phyloP scores from a whole-genome alignment of 2,797 vertebrate species.

The Coreius guichenoti region DNA sequence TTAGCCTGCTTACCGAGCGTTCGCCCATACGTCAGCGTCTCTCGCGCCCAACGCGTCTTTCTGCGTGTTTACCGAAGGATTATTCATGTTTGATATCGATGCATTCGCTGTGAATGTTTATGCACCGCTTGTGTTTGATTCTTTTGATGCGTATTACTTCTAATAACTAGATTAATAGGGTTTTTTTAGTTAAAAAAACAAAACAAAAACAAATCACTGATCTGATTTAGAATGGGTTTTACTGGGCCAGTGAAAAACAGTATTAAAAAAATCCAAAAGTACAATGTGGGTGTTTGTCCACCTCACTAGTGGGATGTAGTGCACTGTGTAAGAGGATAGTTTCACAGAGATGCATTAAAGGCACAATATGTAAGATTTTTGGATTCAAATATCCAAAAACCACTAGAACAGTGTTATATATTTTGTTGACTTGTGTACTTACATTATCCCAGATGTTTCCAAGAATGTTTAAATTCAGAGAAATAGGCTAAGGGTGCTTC shows the following conservation, averaged over 20 bases:
- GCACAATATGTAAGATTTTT: too few species aligned
- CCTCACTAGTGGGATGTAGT: not conserved
- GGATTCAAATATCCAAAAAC: too few species aligned
- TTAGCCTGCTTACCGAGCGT: not conserved
- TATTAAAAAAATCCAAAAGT: not conserved
- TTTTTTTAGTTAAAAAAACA: too few species aligned
- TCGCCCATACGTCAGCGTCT: not conserved
- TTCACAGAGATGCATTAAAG: not conserved
- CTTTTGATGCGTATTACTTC: not conserved
- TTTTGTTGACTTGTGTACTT: too few species aligned
- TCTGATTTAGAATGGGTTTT: not conserved
- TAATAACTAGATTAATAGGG: not conserved
- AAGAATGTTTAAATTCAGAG: too few species aligned
- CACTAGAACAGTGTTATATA: too few species aligned
- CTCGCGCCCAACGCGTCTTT: not conserved
- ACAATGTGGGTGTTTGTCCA: not conserved
- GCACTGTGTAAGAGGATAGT: not conserved
- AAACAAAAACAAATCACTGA: conserved; percentile 6
- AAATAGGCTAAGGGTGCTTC: too few species aligned
- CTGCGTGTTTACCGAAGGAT: not conserved
- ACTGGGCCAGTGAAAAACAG: not conserved
- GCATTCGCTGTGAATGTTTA: conserved; percentile 5
- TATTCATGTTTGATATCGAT: conserved; percentile 13
- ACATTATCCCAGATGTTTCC: too few species aligned
- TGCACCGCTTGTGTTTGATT: not conserved